Conservation (phyloP, 2,888 invertebrate species). For the Spodoptera littoralis region DNA sequence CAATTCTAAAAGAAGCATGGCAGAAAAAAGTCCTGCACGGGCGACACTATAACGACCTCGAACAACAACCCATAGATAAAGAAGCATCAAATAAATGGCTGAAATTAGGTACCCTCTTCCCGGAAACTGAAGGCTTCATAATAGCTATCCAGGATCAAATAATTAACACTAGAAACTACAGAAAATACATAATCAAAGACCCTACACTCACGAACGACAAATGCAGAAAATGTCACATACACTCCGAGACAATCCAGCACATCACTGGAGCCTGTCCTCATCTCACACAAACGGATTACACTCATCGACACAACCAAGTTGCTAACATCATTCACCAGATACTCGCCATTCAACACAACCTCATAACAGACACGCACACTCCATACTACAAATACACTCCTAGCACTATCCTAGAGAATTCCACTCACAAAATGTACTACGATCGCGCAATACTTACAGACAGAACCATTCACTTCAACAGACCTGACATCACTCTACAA, state of each 20-base stretch:
- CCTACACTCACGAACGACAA: neutral
- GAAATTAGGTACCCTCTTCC: neutral
- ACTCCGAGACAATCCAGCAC: neutral
- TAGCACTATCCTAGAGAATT: too few species aligned
- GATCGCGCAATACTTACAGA: neutral
- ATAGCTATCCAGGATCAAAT: constrained; percentile 1
- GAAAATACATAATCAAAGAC: neutral
- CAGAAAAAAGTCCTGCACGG: neutral
- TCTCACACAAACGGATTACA: neutral
- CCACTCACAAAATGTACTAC: neutral
- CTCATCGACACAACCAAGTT: neutral
- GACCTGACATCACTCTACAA: neutral
- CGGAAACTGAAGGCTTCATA: neutral
- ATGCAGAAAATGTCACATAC: neutral
- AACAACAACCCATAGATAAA: neutral
- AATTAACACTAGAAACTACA: neutral
- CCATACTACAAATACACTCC: too few species aligned
- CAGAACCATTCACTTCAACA: neutral
- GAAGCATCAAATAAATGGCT: neutral
- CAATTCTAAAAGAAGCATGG: too few species aligned
- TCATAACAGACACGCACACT: too few species aligned
- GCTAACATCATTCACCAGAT: neutral
- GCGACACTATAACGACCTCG: neutral
- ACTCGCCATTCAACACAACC: neutral
- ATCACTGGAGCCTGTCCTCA: neutral